Conservation (phyloP, 2,888 invertebrate species). For the Synanthedon myopaeformis region DNA sequence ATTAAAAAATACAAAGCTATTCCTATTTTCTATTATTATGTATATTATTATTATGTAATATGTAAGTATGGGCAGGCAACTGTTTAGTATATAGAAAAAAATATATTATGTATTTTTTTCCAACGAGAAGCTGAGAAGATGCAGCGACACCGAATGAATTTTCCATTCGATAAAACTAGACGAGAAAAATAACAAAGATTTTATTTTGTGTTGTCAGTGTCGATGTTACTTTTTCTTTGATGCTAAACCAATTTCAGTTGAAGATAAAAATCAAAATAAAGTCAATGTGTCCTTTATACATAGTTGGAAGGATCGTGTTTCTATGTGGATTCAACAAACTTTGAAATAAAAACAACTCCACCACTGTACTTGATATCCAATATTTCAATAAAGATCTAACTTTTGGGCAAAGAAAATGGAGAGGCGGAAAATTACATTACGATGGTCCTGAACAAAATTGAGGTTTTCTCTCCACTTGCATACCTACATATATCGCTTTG, state of each 20-base stretch:
- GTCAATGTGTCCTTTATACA: constrained; percentile 33
- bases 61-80: too few species aligned
- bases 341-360: constrained; percentile 58
- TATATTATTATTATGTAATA: too few species aligned
- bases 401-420: constrained; percentile 57
- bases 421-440: constrained; percentile 63
- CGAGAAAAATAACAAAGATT: constrained; percentile 5
- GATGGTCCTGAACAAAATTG: constrained; percentile 49
- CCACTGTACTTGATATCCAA: constrained; percentile 63
- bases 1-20: too few species aligned
- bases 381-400: constrained; percentile 63
- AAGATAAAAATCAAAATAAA: constrained; percentile 42
- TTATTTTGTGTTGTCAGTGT: constrained; percentile 26
- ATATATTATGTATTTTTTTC: too few species aligned
- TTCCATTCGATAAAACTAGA: not conserved
- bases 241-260: constrained; percentile 30
- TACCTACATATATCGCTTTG: constrained; percentile 28
- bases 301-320: constrained; percentile 12
- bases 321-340: constrained; percentile 22
- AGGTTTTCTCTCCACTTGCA: constrained; percentile 33
- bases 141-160: not conserved
- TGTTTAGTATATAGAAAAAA: too few species aligned
- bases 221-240: constrained; percentile 27
- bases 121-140: too few species aligned
- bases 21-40: too few species aligned